Evolutionary conservation across 2,888 invertebrate species (phyloP).

Genomic region (Hedychridium roseum): DNA sequence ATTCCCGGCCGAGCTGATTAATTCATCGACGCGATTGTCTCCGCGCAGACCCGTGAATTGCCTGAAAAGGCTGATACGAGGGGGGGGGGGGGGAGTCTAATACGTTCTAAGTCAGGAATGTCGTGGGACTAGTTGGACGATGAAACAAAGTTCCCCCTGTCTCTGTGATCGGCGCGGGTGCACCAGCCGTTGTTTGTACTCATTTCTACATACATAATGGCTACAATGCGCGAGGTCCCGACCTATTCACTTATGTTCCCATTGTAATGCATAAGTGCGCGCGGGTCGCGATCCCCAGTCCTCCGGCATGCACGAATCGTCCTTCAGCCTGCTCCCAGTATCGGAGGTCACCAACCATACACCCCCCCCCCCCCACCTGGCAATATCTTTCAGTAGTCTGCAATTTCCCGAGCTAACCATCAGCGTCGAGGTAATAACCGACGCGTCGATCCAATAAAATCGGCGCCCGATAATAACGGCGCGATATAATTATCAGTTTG

Average conservation of each 20-base stretch:
- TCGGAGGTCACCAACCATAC: slow-evolving; percentile 24
- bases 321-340: slow-evolving; percentile 17
- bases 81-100: no score
- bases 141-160: slow-evolving; percentile 5
- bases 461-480: no score
- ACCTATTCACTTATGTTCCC: slow-evolving; percentile 21
- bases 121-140: slow-evolving; percentile 15
- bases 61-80: slow-evolving; percentile 7
- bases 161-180: neutral
- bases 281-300: slow-evolving; percentile 14
- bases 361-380: slow-evolving; percentile 3
- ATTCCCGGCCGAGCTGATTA: slow-evolving; percentile 13
- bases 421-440: no score
- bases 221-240: slow-evolving; percentile 16
- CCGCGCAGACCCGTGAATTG: neutral
- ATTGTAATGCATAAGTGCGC: slow-evolving; percentile 26
- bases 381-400: neutral
- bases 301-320: slow-evolving; percentile 11
- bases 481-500: no score
- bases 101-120: slow-evolving; percentile 12
- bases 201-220: slow-evolving; percentile 23
- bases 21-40: slow-evolving; percentile 8
- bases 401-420: neutral
- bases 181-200: slow-evolving; percentile 18
- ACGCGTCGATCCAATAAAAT: no score